Evolutionary conservation across 2,113 vertebrate species (phyloP).

Genomic region (Mionectes macconnelli): DNA sequence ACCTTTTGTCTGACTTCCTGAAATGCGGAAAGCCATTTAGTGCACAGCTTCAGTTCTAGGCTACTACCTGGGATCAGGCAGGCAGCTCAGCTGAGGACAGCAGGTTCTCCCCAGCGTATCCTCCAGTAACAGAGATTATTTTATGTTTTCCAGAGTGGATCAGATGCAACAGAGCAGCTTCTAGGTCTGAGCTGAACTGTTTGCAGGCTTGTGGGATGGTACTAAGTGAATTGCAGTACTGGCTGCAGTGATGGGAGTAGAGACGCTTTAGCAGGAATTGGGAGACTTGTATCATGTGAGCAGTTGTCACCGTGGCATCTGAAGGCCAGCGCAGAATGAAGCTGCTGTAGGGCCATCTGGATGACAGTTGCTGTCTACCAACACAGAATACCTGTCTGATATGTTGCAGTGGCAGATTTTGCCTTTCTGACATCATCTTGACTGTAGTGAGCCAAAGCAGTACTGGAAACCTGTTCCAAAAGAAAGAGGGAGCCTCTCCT

Average conservation of each 20-base stretch:
- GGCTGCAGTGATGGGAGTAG: accelerated
- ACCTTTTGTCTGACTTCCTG: slow-evolving; percentile 38
- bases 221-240: not conserved
- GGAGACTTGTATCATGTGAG: accelerated
- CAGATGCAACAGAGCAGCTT: not conserved
- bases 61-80: not conserved
- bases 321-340: not conserved
- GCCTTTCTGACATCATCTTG: accelerated
- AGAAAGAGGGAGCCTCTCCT: not conserved
- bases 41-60: not conserved
- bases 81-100: not conserved
- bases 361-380: not conserved
- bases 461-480: not conserved
- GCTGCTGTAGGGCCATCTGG: not conserved
- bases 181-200: not conserved
- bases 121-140: not conserved
- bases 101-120: not conserved
- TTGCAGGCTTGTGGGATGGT: not conserved
- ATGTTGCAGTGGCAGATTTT: not conserved
- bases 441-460: not conserved
- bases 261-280: not conserved
- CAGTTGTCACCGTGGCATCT: not conserved
- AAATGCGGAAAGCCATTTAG: not conserved
- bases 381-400: not conserved
- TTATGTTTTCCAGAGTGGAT: not conserved